Evolutionary conservation across 2,888 invertebrate genomes (phyloP), one percentile per base, ranked within the genome.

Genomic region (Pherbina coryleti): DNA sequence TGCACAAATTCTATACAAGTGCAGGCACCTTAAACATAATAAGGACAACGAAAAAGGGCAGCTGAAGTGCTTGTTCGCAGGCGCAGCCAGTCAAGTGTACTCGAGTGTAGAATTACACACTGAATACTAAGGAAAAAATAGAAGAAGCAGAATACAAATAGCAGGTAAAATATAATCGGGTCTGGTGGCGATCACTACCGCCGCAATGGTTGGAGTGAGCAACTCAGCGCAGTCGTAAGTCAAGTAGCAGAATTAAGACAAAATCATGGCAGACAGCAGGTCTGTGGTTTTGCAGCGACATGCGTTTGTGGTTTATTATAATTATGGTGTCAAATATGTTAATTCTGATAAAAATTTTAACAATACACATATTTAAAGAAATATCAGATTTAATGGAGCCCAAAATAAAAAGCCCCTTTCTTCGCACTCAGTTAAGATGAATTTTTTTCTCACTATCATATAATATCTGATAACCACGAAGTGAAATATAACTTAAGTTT

Each of bases 231-330:
- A 72, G 69, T 49, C 75, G 71, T 75, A 19, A 28, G 14, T n/a
- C 31, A 86, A 34, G 57, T 8, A 31, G 34, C 19, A 31, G 53
- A 28, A 55, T 55, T 67, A 64, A 31, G 51, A 22, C 34, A 55
- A 53, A 76, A 64, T 70, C 78, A 69, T 77, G 77, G 55, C 80
- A 75, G 75, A 77, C 80, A 77, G 75, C 77, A 72, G 71, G 78
- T 82, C 80, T 86, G 86, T 79, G 86, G 86, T 84, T 84, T 80
- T 49, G 55, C 37, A 74, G 49, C 71, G 77, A 80, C 83, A 82
- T 83, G 82, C 83, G 83, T 80, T 60, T 79, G 79, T 44, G 78
- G 78, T 81, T 55, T 44, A 7, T 44, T 11, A 3, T 44, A 44
- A 44, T 44, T 44, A 44, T 11, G 11, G 14, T 14, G 44, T 44